Evolutionary conservation across 2,888 invertebrate species (phyloP).

Genomic region (Coenonympha arcania): DNA sequence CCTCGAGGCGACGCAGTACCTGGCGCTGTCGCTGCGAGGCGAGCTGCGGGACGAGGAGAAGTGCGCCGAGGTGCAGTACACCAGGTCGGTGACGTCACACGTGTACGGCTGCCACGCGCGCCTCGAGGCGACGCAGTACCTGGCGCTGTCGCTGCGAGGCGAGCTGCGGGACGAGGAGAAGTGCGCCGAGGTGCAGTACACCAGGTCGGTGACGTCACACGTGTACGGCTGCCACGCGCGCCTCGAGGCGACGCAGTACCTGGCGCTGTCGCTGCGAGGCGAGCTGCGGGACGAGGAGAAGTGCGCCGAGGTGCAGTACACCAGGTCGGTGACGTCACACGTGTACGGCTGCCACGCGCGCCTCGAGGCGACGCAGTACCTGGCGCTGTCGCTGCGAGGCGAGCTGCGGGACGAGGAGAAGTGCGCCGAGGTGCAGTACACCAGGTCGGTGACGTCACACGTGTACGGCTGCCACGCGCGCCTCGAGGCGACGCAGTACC

Average conservation of each 20-base stretch:
- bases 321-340: too few species aligned
- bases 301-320: conserved; percentile 78
- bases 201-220: too few species aligned
- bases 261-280: conserved; percentile 79
- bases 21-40: conserved; percentile 79
- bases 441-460: too few species aligned
- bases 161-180: conserved; percentile 84
- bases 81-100: too few species aligned
- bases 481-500: conserved; percentile 81
- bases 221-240: conserved; percentile 82
- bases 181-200: conserved; percentile 78
- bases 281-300: conserved; percentile 84
- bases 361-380: conserved; percentile 81
- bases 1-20: conserved; percentile 81
- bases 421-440: conserved; percentile 78
- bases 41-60: conserved; percentile 84
- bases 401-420: conserved; percentile 84
- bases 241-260: conserved; percentile 81
- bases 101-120: conserved; percentile 82
- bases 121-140: conserved; percentile 81
- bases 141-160: conserved; percentile 79
- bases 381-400: conserved; percentile 79
- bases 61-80: conserved; percentile 78
- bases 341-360: conserved; percentile 82
- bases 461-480: conserved; percentile 82